A percentile compares a stretch with the other conserved stretches of the same genome.
phyloP scores from a whole-genome alignment of 1,140 invertebrate genomes.

The Cotesia typhae region DNA sequence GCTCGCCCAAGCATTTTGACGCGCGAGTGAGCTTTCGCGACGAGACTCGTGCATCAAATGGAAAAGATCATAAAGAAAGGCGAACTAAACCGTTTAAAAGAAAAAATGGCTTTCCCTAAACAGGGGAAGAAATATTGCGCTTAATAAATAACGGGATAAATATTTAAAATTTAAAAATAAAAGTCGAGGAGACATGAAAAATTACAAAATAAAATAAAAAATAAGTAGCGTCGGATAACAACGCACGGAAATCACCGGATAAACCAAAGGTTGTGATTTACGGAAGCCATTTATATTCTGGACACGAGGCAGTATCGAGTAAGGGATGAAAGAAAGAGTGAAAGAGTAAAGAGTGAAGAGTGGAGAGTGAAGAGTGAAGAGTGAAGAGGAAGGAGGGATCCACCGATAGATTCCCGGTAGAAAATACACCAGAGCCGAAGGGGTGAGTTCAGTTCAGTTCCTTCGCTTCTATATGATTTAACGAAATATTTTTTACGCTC shows the following conservation, averaged over 20 bases:
- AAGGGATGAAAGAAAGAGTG: slow-evolving; percentile 5
- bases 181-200: neutral
- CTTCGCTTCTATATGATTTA: slow-evolving; percentile 19
- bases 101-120: neutral
- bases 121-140: no score
- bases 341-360: slow-evolving; percentile 8
- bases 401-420: slow-evolving; percentile 4
- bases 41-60: slow-evolving; percentile 13
- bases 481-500: slow-evolving; percentile 25
- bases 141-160: no score
- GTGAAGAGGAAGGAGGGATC: neutral
- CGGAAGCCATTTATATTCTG: slow-evolving; percentile 39
- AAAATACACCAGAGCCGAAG: neutral
- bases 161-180: no score
- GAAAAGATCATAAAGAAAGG: neutral
- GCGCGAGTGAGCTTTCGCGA: slow-evolving; percentile 21
- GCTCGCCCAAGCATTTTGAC: slow-evolving; percentile 41
- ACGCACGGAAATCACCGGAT: slow-evolving; percentile 39
- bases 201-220: slow-evolving; percentile 11
- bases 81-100: neutral
- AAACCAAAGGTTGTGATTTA: slow-evolving; percentile 37
- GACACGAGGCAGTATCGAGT: slow-evolving; percentile 28
- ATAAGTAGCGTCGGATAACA: slow-evolving; percentile 35
- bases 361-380: neutral
- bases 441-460: neutral